Evolutionary conservation across 2,888 invertebrate species (phyloP), one percentile per base, ranked within the genome.

Genomic region (Arge pagana): DNA sequence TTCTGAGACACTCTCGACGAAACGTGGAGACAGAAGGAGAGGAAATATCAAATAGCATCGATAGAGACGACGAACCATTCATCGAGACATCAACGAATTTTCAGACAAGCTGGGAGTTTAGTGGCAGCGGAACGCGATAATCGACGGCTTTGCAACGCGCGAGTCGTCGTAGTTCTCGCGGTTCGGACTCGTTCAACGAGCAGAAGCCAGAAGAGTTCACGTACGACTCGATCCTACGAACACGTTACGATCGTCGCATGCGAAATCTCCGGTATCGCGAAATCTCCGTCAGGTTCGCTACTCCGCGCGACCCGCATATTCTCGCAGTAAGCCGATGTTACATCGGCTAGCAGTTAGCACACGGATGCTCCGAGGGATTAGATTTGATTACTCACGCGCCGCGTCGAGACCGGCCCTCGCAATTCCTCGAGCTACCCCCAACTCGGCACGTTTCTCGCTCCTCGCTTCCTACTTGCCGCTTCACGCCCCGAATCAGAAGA

Each of bases 321-420:
- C 45, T 35, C 33, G 18, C 33, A 33, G 55, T 61, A 62, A 63
- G 59, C 63, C 58, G 57, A 61, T 59, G 56, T 61, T 60, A 64
- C 64, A 63, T 60, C 56, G 63, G 58, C 59, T 57, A 58, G 54
- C 55, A 57, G 61, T 65, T 60, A 59, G 57, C 60, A 52, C 43
- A 50, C 50, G 53, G 57, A 62, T 59, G 45, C 63, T 64, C 54
- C 53, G 40, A 52, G 56, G 60, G 63, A 67, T 64, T 66, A 63
- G 60, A 67, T 67, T 68, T 65, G 63, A 67, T 67, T 67, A 68
- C 66, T n/a, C 58, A 54, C 57, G 56, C 50, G n/a, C n/a, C n/a
- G n/a, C n/a, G n/a, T n/a, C 60, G 60, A 58, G 58, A 53, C 49
- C 54, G 37, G 35, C 49, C 60, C 55, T 58, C 49, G 55, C 52